phyloP scores from a whole-genome alignment of 2,888 invertebrate species.

The Tetragonisca angustula region DNA sequence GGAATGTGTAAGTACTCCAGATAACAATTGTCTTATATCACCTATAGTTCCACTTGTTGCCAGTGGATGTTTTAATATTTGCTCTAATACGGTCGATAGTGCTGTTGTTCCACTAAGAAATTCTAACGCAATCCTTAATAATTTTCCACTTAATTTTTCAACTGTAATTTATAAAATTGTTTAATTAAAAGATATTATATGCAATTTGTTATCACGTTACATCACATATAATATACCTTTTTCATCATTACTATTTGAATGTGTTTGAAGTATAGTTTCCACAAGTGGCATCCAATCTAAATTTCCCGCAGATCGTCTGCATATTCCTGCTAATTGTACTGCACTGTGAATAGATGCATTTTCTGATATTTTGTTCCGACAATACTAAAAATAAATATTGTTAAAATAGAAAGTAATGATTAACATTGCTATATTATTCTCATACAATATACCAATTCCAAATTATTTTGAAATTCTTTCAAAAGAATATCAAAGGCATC shows the following conservation, averaged over 20 bases:
- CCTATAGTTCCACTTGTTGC: constrained; percentile 86
- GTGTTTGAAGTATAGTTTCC: constrained; percentile 78
- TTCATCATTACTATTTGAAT: constrained; percentile 72
- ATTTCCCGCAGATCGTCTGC: constrained; percentile 80
- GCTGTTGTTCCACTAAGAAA: constrained; percentile 82
- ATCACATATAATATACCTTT: constrained; percentile 63
- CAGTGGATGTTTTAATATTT: constrained; percentile 85
- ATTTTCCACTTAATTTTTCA: constrained; percentile 77
- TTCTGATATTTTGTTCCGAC: constrained; percentile 70
- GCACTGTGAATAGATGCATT: constrained; percentile 75
- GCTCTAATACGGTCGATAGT: constrained; percentile 86
- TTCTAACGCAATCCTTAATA: constrained; percentile 81
- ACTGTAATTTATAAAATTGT: constrained; percentile 65
- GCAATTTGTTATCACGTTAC: background rate
- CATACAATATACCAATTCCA: constrained; percentile 74
- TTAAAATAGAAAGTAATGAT: background rate
- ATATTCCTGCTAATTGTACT: constrained; percentile 78
- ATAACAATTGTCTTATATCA: constrained; percentile 86
- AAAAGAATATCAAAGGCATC: constrained; percentile 89
- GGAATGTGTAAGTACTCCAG: constrained; percentile 91
- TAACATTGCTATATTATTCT: constrained; percentile 26
- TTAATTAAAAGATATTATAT: background rate
- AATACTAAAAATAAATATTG: constrained; percentile 61
- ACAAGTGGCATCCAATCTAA: constrained; percentile 83
- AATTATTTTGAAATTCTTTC: constrained; percentile 81